A percentile compares a stretch with the other conserved stretches of the same genome.
phyloP scores from a whole-genome alignment of 2,888 invertebrate genomes.

The Oeneis ivallda region DNA sequence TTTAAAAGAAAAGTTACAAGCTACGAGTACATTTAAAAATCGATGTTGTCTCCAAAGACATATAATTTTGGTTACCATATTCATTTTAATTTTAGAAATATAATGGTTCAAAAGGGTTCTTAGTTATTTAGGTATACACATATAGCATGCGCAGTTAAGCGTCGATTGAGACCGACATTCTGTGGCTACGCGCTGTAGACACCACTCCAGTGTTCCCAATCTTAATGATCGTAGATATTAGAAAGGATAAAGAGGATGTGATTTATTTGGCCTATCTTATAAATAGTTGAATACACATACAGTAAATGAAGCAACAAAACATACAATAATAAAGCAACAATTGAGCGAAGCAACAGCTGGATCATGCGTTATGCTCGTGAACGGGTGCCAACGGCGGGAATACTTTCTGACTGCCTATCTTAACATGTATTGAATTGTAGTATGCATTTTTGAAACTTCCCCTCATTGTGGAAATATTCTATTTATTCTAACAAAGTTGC shows the following conservation, averaged over 20 bases:
- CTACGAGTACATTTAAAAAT: neutral
- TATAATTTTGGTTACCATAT: neutral
- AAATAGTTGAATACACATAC: neutral
- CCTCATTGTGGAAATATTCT: no score
- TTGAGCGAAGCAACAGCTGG: no score
- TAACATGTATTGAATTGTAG: no score
- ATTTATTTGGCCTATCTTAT: neutral
- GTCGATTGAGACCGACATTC: slow-evolving; percentile 50
- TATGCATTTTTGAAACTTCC: no score
- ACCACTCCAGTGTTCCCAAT: slow-evolving; percentile 58
- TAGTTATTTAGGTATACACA: slow-evolving; percentile 28
- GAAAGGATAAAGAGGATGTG: slow-evolving; percentile 42
- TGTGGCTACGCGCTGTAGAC: slow-evolving; percentile 48
- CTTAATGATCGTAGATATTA: slow-evolving; percentile 56
- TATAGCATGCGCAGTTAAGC: slow-evolving; percentile 20
- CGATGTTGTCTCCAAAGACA: neutral
- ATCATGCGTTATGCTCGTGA: no score
- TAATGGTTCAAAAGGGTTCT: slow-evolving; percentile 8
- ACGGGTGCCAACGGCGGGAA: no score
- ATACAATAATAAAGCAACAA: no score
- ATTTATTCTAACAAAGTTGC: no score
- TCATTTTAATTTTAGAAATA: neutral
- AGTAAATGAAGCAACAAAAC: no score
- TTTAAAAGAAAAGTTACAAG: neutral
- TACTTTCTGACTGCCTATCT: no score